phyloP scores from a whole-genome alignment of 2,797 vertebrate genomes.

The Myiotriccus ornatus region DNA sequence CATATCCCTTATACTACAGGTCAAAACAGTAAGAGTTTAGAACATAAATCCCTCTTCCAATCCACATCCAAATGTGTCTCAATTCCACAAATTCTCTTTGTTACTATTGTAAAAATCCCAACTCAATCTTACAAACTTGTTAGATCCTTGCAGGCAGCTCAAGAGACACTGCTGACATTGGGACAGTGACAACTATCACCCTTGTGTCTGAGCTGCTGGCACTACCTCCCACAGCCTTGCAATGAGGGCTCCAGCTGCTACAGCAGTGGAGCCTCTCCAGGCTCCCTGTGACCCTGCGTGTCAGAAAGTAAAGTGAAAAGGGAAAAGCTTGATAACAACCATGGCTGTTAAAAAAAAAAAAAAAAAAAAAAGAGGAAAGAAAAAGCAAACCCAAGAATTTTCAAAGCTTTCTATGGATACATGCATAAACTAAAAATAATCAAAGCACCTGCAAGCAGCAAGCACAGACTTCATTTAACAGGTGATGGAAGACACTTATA shows the following conservation, averaged over 20 bases:
- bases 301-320: background rate
- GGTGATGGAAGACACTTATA: conserved; percentile 37
- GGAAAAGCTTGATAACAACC: background rate
- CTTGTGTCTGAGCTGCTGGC: background rate
- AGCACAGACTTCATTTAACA: conserved; percentile 28
- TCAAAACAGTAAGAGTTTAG: background rate
- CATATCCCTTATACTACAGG: background rate
- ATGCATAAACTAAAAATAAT: conserved; percentile 29
- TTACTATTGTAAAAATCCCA: background rate
- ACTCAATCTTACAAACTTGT: rapidly evolving
- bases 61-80: too few relatives aligned
- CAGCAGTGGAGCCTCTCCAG: background rate
- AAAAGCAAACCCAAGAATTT: background rate
- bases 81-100: background rate
- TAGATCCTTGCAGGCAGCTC: background rate
- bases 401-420: conserved; percentile 15
- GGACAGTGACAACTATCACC: background rate
- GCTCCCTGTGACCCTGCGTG: rapidly evolving
- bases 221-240: background rate
- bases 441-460: conserved; percentile 32
- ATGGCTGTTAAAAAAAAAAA: background rate
- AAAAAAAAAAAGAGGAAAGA: background rate
- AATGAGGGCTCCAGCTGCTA: background rate
- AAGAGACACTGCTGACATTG: background rate
- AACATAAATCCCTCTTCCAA: background rate